Percentiles rank a stretch among this genome's conserved stretches.
Evolutionary conservation across 2,888 invertebrate genomes (phyloP).

Genomic region (Netelia fuscicornis): DNA sequence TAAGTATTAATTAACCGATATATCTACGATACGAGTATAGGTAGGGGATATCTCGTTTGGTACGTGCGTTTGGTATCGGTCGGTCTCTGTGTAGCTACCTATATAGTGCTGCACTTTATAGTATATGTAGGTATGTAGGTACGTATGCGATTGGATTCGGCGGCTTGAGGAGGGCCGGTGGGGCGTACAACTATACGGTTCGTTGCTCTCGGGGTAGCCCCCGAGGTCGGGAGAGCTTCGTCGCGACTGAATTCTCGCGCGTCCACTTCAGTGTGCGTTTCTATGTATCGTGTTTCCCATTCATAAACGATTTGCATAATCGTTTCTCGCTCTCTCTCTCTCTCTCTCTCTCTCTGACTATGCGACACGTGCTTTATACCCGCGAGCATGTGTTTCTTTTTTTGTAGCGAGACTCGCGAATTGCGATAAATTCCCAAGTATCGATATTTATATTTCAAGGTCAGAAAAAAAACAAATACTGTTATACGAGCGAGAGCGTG

Average conservation of each 20-base stretch:
- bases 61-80: not conserved
- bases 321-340: constrained; percentile 42
- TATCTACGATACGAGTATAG: too few species aligned
- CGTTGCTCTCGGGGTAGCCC: constrained; percentile 54
- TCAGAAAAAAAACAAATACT: constrained; percentile 6
- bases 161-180: constrained; percentile 32
- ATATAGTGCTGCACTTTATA: too few species aligned
- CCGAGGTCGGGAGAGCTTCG: constrained; percentile 45
- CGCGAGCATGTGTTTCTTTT: constrained; percentile 4
- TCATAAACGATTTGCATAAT: constrained; percentile 70
- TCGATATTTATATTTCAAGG: constrained; percentile 37
- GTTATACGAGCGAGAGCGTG: constrained; percentile 20
- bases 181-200: constrained; percentile 35
- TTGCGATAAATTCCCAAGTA: constrained; percentile 63
- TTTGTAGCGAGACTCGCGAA: constrained; percentile 35
- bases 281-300: constrained; percentile 52
- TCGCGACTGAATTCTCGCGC: constrained; percentile 20
- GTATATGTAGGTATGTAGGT: too few species aligned
- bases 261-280: constrained; percentile 8
- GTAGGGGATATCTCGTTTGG: too few species aligned
- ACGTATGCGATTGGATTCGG: constrained; percentile 31
- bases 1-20: too few species aligned
- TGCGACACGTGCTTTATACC: constrained; percentile 3
- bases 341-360: not conserved
- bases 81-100: not conserved